Conservation (phyloP, 1,140 invertebrate species). For the Papilio polyxenes region DNA sequence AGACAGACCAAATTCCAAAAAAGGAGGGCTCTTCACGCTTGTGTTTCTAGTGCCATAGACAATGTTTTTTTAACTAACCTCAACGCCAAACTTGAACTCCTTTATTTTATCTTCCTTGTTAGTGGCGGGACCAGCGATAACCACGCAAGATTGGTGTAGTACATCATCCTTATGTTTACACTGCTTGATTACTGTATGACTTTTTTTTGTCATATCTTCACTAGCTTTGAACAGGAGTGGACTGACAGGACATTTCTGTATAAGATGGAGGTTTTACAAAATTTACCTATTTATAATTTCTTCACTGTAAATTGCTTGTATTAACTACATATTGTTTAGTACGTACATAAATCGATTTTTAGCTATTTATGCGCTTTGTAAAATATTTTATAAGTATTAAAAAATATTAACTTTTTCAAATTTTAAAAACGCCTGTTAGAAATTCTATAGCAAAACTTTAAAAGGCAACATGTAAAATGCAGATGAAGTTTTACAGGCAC, state of each 20-base stretch:
- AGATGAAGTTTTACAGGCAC: background rate
- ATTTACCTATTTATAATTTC: too few relatives aligned
- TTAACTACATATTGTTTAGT: background rate
- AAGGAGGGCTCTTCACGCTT: too few relatives aligned
- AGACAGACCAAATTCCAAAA: too few relatives aligned
- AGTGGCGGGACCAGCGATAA: constrained; percentile 62
- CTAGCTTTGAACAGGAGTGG: constrained; percentile 61
- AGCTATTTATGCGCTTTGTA: background rate
- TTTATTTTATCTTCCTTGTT: constrained; percentile 50
- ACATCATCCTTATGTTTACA: constrained; percentile 49
- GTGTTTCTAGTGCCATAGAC: too few relatives aligned
- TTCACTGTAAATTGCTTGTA: background rate
- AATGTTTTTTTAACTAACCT: constrained; percentile 39
- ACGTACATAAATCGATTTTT: too few relatives aligned
- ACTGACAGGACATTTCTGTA: constrained; percentile 59
- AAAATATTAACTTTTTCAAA: background rate
- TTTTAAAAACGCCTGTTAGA: background rate
- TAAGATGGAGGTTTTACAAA: background rate
- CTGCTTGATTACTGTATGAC: constrained; percentile 48
- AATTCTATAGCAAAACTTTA: background rate
- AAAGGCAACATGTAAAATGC: background rate
- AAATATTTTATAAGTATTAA: background rate
- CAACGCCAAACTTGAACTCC: constrained; percentile 49
- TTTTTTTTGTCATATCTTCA: constrained; percentile 49
- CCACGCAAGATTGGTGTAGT: constrained; percentile 47